Evolutionary conservation across 2,113 vertebrate genomes (phyloP), one percentile per base, ranked within the genome.

Genomic region (Hepsetus odoe): DNA sequence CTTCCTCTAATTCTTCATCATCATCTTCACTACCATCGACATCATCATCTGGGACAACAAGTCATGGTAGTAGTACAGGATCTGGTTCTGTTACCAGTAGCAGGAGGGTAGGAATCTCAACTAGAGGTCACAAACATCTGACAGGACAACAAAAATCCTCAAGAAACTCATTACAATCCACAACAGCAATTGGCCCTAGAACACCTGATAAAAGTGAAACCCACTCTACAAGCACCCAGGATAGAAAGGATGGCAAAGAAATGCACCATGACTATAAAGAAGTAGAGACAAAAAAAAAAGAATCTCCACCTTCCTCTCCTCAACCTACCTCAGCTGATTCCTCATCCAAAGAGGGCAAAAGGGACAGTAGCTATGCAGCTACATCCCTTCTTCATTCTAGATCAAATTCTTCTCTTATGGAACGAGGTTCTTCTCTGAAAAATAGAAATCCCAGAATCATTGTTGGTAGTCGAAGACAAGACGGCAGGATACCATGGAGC

Each of bases 121-220:
- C 75, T 0, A 86, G 89, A 79, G 86, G 86, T 18, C 92, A 91
- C 76, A 90, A 84, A 84, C 18, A 87, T 32, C 58, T 70, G 5
- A 89, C 86, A 59, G 89, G 86, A 59, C 80, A 81, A 16, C 74
- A 85, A 56, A 93, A 90, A 87, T 51, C 82, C 10, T 81, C 81
- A 11, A 78, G 85, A 11, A 1, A 83, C 56, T 83, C 76, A 74
- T 76, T 89, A 55, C 90, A 91, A 80, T 89, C 88, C 9, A 83
- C 83, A 80, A 73, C 88, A 38, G 87, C 84, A 85, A 64, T 82
- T 85, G 82, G 77, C 74, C 83, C 79, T 65, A 83, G 80, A 73
- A 40, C 73, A 79, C 72, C 70, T 80, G 77, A 74, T 55, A 77
- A 55, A 12, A 83, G 51, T 46, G 24, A 80, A 87, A 33, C 8